Evolutionary conservation across 2,888 invertebrate genomes (phyloP).

Genomic region (Nymphalis urticae): DNA sequence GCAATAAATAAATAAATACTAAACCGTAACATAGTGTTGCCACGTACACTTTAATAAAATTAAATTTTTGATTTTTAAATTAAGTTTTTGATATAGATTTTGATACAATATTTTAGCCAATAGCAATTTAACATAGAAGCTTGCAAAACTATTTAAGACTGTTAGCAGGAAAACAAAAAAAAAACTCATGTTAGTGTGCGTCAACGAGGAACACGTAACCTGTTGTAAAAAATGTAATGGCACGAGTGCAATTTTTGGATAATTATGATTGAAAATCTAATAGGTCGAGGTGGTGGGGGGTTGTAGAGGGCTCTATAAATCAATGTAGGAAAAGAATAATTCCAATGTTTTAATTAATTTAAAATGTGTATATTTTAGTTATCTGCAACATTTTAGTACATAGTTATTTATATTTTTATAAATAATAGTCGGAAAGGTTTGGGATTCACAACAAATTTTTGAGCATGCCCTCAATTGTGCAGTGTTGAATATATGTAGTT

Average conservation of each 20-base stretch:
- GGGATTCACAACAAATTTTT: constrained; percentile 63
- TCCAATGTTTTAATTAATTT: constrained; percentile 39
- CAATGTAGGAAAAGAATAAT: constrained; percentile 34
- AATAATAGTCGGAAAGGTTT: constrained; percentile 57
- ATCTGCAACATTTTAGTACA: constrained; percentile 51
- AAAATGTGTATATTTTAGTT: constrained; percentile 42
- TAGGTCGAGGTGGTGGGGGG: constrained; percentile 17
- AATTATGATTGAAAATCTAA: constrained; percentile 14
- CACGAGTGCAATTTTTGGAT: constrained; percentile 15
- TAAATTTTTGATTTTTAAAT: constrained; percentile 1
- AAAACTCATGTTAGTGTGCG: constrained; percentile 42
- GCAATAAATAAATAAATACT: constrained; percentile 9
- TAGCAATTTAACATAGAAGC: constrained; percentile 51
- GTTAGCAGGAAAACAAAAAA: constrained; percentile 64
- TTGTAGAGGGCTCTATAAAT: constrained; percentile 31
- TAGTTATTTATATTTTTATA: constrained; percentile 54
- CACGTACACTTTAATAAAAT: constrained; percentile 1
- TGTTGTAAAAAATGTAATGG: constrained; percentile 35
- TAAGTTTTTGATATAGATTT: constrained; percentile 14
- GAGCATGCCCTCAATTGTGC: constrained; percentile 75
- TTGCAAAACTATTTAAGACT: constrained; percentile 68
- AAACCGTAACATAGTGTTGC: constrained; percentile 24
- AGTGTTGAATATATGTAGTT: constrained; percentile 53
- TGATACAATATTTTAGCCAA: constrained; percentile 40
- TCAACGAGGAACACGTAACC: constrained; percentile 34